Evolutionary conservation across 1,140 invertebrate species (phyloP), one percentile per base, ranked within the genome.

Genomic region (Pissodes strobi): DNA sequence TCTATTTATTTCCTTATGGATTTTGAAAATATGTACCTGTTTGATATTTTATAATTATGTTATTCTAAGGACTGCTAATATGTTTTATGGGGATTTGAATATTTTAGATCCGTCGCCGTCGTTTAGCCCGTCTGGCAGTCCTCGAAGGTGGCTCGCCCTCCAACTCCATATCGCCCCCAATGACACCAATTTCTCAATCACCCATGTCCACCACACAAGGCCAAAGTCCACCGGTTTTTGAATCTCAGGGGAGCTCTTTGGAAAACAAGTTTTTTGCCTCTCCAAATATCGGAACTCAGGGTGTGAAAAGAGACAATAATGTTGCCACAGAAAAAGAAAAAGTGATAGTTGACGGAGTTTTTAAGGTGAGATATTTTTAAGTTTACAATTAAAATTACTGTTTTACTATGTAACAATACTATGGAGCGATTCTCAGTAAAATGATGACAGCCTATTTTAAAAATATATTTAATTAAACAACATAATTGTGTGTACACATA

Each of bases 81-180:
- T n/a, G n/a, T n/a, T n/a, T n/a, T n/a, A n/a, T n/a, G n/a, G n/a
- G n/a, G n/a, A n/a, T n/a, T n/a, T n/a, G n/a, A n/a, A n/a, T n/a
- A n/a, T 71, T 79, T 21, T 72, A 90, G 89, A 89, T 90, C 71
- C 83, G 89, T 39, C 81, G 83, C 51, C 80, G 87, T 69, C 81
- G 89, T 41, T 78, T 90, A 66, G 88, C 87, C 4, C 82, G 87
- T 30, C 77, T 90, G 66, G 86, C 82, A 17, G 83, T 79, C 58
- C 66, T 82, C 30, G 80, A 81, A 45, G 79, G 76, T 25, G 76
- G 74, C 41, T 72, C 75, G 57, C 74, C 78, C 12, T 55, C 74
- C 12, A 75, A 66, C 25, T 72, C 74, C 27, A 66, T 72, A 43
- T 75, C 76, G 46, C 72, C 76, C 46, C 74, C 78, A 25, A 59